Evolutionary conservation across 2,113 vertebrate species (phyloP), one percentile per base, ranked within the genome.

Genomic region (Nibea coibor): DNA sequence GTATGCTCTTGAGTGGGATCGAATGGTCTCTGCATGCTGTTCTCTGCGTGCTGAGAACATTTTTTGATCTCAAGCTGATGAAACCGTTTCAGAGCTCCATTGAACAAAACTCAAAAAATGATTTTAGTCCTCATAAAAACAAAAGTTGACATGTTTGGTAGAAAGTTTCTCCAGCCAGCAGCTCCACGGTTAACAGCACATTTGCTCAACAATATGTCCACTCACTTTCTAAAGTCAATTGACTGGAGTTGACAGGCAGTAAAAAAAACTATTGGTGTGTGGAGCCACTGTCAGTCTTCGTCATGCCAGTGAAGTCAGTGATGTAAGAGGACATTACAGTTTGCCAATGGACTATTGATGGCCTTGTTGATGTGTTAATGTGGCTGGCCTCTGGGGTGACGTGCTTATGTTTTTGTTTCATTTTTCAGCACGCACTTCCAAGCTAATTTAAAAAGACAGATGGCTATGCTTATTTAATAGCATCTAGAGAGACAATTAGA

Each of bases 401-500:
- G 6, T 16, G 4, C 63, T 75, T 58, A 54, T 68, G 65, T 76
- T 86, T 83, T 51, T 68, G 17, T 78, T 69, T 74, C 50, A 75
- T 85, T 84, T 66, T 65, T 78, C 19, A 42, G 31, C 70, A 57
- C 16, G 4, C 75, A 54, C 62, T 31, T 63, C 19, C 17, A 72
- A 67, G 72, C 80, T 83, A 80, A 90, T 92, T 87, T 74, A 83
- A 84, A 82, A 83, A 75, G 83, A 87, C 85, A 79, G 80, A 89
- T 87, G 67, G 42, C 61, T 75, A 2, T 67, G 77, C 56, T 84
- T 86, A 89, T 90, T 82, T 80, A 84, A 75, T 65, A 59, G 82
- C 74, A 83, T 72, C 82, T 51, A 56, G 82, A 87, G 78, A 89
- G 80, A 69, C 78, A 80, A 85, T 87, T 88, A 86, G 28, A 76